Conservation (phyloP, 2,888 invertebrate genomes). For the Petrophora chlorosata region DNA sequence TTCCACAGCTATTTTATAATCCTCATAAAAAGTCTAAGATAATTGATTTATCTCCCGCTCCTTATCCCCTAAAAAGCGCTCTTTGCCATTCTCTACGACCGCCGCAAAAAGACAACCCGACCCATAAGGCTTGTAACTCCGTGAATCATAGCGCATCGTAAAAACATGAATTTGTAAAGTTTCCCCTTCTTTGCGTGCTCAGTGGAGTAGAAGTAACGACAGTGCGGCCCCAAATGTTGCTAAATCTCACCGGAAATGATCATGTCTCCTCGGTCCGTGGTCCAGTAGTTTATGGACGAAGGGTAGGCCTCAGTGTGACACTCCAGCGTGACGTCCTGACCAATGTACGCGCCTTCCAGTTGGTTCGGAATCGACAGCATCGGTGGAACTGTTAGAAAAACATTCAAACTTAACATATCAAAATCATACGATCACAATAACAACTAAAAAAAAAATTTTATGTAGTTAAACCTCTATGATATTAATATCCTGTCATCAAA, state of each 20-base stretch:
- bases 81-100: constrained; percentile 21
- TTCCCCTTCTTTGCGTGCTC: constrained; percentile 42
- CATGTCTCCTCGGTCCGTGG: constrained; percentile 95
- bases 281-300: constrained; percentile 97
- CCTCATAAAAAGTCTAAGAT: constrained; percentile 28
- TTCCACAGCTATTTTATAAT: constrained; percentile 25
- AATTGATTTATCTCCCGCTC: constrained; percentile 27
- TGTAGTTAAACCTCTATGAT: too few relatives aligned
- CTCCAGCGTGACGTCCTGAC: constrained; percentile 94
- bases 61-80: constrained; percentile 20
- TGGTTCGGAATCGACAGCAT: constrained; percentile 97
- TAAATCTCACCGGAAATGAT: constrained; percentile 92
- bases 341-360: constrained; percentile 94
- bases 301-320: constrained; percentile 97
- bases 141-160: constrained; percentile 42
- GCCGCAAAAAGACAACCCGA: constrained; percentile 35
- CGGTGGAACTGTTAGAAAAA: constrained; percentile 89
- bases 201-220: constrained; percentile 38
- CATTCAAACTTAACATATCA: background rate
- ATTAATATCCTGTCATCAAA: too few relatives aligned
- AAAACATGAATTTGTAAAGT: constrained; percentile 43
- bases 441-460: too few relatives aligned
- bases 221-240: constrained; percentile 38
- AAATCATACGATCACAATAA: too few relatives aligned
- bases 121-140: constrained; percentile 40